Evolutionary conservation across 2,888 invertebrate genomes (phyloP).

Genomic region (Xestia ashworthii): DNA sequence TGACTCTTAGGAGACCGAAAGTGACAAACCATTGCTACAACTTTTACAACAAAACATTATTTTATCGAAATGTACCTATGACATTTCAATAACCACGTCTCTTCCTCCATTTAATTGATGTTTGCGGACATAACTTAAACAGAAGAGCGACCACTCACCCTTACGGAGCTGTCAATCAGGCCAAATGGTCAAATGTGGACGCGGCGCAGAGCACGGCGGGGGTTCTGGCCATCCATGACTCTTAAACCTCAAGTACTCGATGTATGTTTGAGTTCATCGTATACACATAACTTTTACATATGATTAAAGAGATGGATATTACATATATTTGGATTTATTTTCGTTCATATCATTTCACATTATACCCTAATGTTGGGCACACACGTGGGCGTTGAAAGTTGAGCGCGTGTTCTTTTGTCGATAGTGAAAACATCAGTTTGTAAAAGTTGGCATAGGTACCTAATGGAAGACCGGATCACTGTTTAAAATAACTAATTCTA

Average conservation of each 20-base stretch:
- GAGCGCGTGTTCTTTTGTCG: not conserved
- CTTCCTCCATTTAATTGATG: slow-evolving; percentile 23
- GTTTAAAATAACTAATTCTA: too few relatives aligned
- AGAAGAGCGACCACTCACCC: slow-evolving; percentile 62
- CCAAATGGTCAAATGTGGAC: slow-evolving; percentile 71
- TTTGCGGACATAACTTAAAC: slow-evolving; percentile 47
- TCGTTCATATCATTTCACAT: not conserved
- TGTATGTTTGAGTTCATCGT: not conserved
- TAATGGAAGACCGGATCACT: not conserved
- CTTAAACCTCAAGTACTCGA: slow-evolving; percentile 7
- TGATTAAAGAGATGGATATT: not conserved
- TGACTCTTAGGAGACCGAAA: not conserved
- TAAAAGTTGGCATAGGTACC: not conserved
- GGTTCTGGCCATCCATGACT: slow-evolving; percentile 20
- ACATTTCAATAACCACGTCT: not conserved
- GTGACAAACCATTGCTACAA: not conserved
- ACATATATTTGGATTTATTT: not conserved
- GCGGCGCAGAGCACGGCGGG: slow-evolving; percentile 55
- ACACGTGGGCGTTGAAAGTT: not conserved
- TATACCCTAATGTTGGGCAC: not conserved
- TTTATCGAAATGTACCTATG: too few relatives aligned
- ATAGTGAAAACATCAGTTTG: not conserved
- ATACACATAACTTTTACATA: not conserved
- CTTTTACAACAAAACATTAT: not conserved
- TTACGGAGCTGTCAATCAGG: slow-evolving; percentile 65